These are phyloP conservation scores for Characodon lateralis DNA, from an alignment of 2,797 vertebrate genomes.

Conservation along the genomic window DNA sequence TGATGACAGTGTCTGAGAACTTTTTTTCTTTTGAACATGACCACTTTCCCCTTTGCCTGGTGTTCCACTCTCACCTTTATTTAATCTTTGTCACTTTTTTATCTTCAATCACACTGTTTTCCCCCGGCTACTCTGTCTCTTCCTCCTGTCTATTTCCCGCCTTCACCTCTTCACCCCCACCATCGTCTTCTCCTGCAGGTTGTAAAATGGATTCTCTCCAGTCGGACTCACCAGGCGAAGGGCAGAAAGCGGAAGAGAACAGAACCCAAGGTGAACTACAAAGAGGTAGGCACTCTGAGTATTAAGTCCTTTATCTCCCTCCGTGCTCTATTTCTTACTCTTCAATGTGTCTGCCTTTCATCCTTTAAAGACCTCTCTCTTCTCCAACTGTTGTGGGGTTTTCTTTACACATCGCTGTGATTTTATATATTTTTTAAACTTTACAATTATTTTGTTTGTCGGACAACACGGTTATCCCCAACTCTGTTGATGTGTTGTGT, in stretches of 20 bases:
- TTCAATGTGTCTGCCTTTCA: slow-evolving; percentile 5
- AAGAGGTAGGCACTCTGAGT: slow-evolving; percentile 84
- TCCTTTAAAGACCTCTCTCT: slow-evolving; percentile 25
- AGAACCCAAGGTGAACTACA: slow-evolving; percentile 82
- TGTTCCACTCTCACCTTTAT: slow-evolving; percentile 19
- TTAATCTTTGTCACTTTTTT: slow-evolving; percentile 26
- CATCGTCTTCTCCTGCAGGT: slow-evolving; percentile 81
- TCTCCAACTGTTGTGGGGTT: slow-evolving; percentile 1
- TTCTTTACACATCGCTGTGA: slow-evolving; percentile 13
- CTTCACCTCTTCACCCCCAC: slow-evolving; percentile 36
- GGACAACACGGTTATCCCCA: slow-evolving; percentile 42
- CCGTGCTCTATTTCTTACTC: slow-evolving; percentile 19
- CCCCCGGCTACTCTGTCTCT: slow-evolving; percentile 32
- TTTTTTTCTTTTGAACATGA: slow-evolving; percentile 54
- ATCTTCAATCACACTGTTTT: slow-evolving; percentile 23
- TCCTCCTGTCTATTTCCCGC: slow-evolving; percentile 53
- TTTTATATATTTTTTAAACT: slow-evolving; percentile 4
- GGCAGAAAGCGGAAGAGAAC: slow-evolving; percentile 86
- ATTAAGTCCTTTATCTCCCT: slow-evolving; percentile 46
- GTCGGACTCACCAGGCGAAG: slow-evolving; percentile 83
- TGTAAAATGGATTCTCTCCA: slow-evolving; percentile 89
- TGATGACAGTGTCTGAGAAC: slow-evolving; percentile 47
- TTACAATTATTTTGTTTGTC: slow-evolving; percentile 36
- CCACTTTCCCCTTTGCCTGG: slow-evolving; percentile 17
- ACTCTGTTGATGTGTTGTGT: slow-evolving; percentile 60